Base-by-base conservation (phyloP, 2,797 vertebrate species). In the Sternotherus odoratus region DNA sequence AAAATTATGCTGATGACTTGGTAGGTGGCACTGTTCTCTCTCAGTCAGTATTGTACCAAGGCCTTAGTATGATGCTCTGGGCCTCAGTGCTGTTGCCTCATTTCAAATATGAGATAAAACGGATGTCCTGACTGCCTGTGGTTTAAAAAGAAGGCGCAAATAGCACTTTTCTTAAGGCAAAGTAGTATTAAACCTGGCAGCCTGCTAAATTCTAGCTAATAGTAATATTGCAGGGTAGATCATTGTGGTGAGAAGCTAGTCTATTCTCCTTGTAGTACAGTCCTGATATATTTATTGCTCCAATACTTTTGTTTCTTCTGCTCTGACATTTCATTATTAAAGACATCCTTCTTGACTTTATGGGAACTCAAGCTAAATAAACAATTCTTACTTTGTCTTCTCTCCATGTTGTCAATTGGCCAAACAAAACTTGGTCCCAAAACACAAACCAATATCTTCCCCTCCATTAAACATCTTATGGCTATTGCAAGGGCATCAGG, bases 321-420 rank as follows among this genome's bases (percentile, higher is more conserved):
- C 46, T 86, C 78, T 3, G 15, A 85, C 43, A 86, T 77, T 91
- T 93, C 50, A 60, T 89, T 97, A 96, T 97, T 96, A 95, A 95
- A 96, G 51, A 54, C 51, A 95, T 97, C n/a, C 39, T 95, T 96
- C 91, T 96, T 77, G 5, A 1, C 86, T 87, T 49, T 51, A 77
- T 87, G 39, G 30, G 39, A 92, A 93, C 88, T 83, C 49, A 84
- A 26, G 43, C 48, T 91, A 91, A 89, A 79, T 86, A 75, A 81
- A 66, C 36, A 80, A 87, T 60, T 90, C 0, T 1, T 81, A 85
- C 36, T 91, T 91, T 91, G 3, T 50, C 33, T 87, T 15, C 23
- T 77, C 33, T 80, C 77, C 15, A 79, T 15, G 1, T 3, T 75
- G 79, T 79, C 48, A 79, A 30, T 5, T 86, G 69, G 77, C 51